A percentile compares a stretch with the other conserved stretches of the same genome.
phyloP scores from a whole-genome alignment of 2,113 vertebrate species.

The Caranx ignobilis region DNA sequence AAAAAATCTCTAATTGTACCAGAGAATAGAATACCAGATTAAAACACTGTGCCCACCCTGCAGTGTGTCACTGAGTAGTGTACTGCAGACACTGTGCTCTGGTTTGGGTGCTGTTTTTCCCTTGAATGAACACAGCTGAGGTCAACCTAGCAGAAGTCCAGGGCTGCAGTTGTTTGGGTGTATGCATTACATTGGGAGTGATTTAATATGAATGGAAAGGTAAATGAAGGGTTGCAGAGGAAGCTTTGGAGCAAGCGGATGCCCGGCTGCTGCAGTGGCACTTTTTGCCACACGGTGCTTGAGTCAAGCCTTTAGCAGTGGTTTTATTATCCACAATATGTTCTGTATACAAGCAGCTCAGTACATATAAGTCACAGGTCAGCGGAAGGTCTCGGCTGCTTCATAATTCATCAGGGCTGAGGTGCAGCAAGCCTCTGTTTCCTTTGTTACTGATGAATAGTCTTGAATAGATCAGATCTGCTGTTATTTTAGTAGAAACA shows the following conservation, averaged over 20 bases:
- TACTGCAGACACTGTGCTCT: neutral
- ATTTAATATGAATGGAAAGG: conserved; percentile 63
- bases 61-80: neutral
- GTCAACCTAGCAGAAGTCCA: conserved; percentile 10
- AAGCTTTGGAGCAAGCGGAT: conserved; percentile 49
- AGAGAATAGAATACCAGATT: neutral
- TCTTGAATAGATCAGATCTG: conserved; percentile 14
- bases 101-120: neutral
- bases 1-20: neutral
- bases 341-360: conserved; percentile 54
- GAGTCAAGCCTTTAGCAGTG: conserved; percentile 51
- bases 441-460: conserved; percentile 36
- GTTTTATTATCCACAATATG: conserved; percentile 56
- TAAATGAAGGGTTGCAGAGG: conserved; percentile 56
- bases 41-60: neutral
- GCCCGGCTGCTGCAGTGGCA: conserved; percentile 47
- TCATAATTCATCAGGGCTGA: conserved; percentile 46
- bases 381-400: conserved; percentile 35
- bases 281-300: conserved; percentile 42
- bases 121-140: conserved; percentile 27
- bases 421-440: conserved; percentile 18
- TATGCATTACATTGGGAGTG: conserved; percentile 30
- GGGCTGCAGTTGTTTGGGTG: conserved; percentile 14
- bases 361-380: conserved; percentile 52
- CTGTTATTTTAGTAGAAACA: conserved; percentile 18